phyloP scores from a whole-genome alignment of 1,140 invertebrate genomes.

The Helicoverpa zea region DNA sequence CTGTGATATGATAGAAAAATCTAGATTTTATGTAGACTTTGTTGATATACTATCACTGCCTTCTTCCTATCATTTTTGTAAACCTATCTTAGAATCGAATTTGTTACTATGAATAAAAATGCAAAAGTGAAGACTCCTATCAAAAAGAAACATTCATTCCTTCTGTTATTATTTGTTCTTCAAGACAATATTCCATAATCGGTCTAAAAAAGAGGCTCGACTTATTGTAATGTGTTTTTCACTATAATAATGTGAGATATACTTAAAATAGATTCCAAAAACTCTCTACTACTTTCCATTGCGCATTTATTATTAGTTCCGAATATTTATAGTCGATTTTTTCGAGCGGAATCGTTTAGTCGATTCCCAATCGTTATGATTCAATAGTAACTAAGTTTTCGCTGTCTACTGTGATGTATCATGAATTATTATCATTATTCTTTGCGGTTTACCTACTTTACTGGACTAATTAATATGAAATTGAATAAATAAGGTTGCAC shows the following conservation, averaged over 20 bases:
- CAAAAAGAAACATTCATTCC: too few species aligned
- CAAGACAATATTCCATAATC: too few species aligned
- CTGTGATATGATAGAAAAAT: conserved; percentile 64
- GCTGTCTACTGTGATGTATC: background rate
- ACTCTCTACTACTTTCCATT: background rate
- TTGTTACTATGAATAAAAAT: too few species aligned
- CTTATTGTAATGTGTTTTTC: background rate
- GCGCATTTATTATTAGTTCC: conserved; percentile 22
- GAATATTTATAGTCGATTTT: background rate
- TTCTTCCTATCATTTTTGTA: background rate
- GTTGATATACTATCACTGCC: background rate
- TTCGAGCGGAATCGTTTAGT: background rate
- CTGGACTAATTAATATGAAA: conserved; percentile 16
- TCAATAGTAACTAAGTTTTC: background rate
- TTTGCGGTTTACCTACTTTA: background rate
- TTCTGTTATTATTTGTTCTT: too few species aligned
- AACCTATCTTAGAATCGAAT: too few species aligned
- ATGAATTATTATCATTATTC: background rate
- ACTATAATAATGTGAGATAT: background rate
- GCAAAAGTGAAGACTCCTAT: too few species aligned
- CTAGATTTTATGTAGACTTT: conserved; percentile 25
- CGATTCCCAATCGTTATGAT: background rate
- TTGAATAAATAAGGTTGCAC: background rate
- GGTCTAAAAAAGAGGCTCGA: background rate
- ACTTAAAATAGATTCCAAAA: background rate